These are phyloP conservation scores for Melanotaenia nigrans DNA, from an alignment of 2,797 vertebrate species.

Conservation along the genomic window DNA sequence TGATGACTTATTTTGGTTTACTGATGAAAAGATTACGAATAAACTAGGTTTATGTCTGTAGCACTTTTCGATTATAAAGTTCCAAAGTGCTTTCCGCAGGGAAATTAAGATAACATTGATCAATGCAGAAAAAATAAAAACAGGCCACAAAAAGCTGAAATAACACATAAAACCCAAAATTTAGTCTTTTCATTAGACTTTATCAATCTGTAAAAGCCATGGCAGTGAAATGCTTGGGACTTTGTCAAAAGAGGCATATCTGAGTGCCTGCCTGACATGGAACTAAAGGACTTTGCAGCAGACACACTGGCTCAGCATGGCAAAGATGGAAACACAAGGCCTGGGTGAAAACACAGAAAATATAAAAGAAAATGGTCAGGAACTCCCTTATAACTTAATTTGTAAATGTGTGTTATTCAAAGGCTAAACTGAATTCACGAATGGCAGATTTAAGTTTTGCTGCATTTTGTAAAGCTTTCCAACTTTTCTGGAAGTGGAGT, in stretches of 20 bases:
- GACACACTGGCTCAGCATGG: no score
- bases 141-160: not conserved
- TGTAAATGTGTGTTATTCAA: not conserved
- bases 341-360: not conserved
- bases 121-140: not conserved
- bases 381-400: not conserved
- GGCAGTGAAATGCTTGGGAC: not conserved
- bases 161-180: not conserved
- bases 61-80: not conserved
- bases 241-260: not conserved
- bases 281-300: no score
- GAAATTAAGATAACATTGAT: not conserved
- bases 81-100: not conserved
- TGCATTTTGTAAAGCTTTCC: no score
- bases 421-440: no score
- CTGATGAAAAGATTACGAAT: not conserved
- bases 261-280: not conserved
- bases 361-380: no score
- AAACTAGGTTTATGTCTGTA: not conserved
- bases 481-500: no score
- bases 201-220: not conserved
- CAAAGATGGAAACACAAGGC: not conserved
- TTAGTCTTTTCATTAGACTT: not conserved
- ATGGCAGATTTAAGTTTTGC: no score
- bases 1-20: not conserved